Evolutionary conservation across 2,888 invertebrate genomes (phyloP), one percentile per base, ranked within the genome.

Genomic region (Parnassius mnemosyne): DNA sequence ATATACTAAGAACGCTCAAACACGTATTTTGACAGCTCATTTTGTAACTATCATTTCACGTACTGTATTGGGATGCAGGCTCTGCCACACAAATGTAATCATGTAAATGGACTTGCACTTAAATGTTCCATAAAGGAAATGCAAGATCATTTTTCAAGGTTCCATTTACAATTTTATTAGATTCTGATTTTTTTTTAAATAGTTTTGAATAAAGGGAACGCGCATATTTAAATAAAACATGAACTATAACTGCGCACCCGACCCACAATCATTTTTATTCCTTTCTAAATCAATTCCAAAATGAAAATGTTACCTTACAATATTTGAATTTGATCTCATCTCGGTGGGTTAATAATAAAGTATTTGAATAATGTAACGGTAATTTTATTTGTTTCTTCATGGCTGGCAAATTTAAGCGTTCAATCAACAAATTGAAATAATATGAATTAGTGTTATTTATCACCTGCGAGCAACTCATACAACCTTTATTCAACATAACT

Each of bases 31-130:
- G 41, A 54, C 16, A 16, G 41, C 42, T 47, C 16, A 53, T 46
- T 53, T n/a, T 20, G 16, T 13, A 60, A 67, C 47, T 60, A 53
- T 65, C 50, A 63, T 70, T 74, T 73, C 61, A 70, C 66, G 11
- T 12, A 49, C 49, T 49, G 16, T 16, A 66, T 53, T 34, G 74
- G 77, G 73, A 78, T 76, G 74, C 75, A 80, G 75, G 67, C 68
- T 80, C 80, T 87, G 85, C 85, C 85, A 86, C 85, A 84, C 80
- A 79, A 77, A 79, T 73, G 81, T 83, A 46, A n/a, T 12, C 46
- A 12, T 46, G 11, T n/a, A 10, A 46, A 46, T 46, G 46, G 46
- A 46, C 46, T 46, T n/a, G 5, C 10, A 20, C 20, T 20, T 20
- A 20, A 20, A 20, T 20, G 20, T 46, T 3, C 0, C 3, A 3